These are phyloP conservation scores for Alligator mississippiensis DNA, from an alignment of 2,113 vertebrate species.

Conservation along the genomic window DNA sequence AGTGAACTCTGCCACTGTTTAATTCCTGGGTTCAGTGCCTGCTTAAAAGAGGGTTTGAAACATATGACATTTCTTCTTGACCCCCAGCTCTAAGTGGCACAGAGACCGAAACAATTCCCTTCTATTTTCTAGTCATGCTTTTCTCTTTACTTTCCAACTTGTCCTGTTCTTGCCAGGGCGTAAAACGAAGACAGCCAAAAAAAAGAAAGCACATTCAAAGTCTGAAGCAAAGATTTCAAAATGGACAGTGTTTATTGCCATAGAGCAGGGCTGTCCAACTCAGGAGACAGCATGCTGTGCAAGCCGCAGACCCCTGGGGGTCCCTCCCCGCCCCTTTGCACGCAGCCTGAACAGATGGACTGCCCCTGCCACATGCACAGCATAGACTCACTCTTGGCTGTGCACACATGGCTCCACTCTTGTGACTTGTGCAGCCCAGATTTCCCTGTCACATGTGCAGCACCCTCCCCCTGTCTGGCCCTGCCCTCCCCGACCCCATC, in stretches of 20 bases:
- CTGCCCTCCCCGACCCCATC: no score
- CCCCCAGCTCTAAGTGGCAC: background rate
- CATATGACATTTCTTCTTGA: background rate
- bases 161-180: background rate
- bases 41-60: background rate
- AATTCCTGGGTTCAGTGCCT: background rate
- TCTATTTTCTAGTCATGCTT: background rate
- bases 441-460: no score
- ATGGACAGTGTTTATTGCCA: background rate
- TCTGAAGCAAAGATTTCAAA: background rate
- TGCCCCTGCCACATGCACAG: no score
- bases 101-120: background rate
- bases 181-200: background rate
- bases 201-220: background rate
- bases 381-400: no score
- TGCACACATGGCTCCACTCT: no score
- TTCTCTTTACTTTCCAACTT: background rate
- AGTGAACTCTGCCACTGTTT: background rate
- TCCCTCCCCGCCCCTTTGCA: no score
- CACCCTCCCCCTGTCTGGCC: no score
- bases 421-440: no score
- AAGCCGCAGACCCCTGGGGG: no score
- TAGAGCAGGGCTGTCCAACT: background rate
- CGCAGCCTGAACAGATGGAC: no score
- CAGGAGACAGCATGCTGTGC: no score